Evolutionary conservation across 2,113 vertebrate species (phyloP).

Genomic region (Triplophysa dalaica): DNA sequence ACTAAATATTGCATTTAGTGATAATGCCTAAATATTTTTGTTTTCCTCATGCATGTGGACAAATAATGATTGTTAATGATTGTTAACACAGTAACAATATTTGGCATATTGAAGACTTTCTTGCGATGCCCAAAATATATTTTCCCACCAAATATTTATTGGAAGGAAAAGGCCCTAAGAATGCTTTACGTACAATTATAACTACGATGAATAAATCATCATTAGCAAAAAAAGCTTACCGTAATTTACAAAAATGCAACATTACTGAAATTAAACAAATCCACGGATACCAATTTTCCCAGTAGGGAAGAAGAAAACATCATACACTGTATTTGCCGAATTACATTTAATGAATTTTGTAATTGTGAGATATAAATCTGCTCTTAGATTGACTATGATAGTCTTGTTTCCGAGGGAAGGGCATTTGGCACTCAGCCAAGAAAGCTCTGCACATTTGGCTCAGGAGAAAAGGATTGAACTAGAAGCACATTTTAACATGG

Average conservation of each 20-base stretch:
- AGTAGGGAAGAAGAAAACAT: constrained; percentile 26
- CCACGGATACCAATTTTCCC: constrained; percentile 30
- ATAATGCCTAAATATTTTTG: too few species aligned
- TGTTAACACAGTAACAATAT: too few species aligned
- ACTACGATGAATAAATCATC: constrained; percentile 24
- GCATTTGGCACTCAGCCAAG: constrained; percentile 40
- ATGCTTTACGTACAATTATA: background rate
- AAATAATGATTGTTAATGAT: too few species aligned
- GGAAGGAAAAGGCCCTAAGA: background rate
- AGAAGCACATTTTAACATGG: constrained; percentile 35
- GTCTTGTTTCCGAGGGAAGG: constrained; percentile 8
- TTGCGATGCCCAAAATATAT: background rate
- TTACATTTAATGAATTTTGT: constrained; percentile 67
- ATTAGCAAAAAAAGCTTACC: constrained; percentile 17
- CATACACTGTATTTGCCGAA: constrained; percentile 70
- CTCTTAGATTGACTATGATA: constrained; percentile 49
- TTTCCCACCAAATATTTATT: too few species aligned
- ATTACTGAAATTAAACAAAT: constrained; percentile 62
- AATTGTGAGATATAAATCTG: constrained; percentile 61
- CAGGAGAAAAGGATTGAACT: constrained; percentile 24
- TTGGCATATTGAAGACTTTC: background rate
- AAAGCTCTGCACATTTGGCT: constrained; percentile 43
- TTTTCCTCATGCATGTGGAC: too few species aligned
- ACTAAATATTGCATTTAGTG: too few species aligned
- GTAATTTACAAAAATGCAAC: constrained; percentile 61